phyloP scores from a whole-genome alignment of 2,797 vertebrate genomes.

The Lacerta bilineata region DNA sequence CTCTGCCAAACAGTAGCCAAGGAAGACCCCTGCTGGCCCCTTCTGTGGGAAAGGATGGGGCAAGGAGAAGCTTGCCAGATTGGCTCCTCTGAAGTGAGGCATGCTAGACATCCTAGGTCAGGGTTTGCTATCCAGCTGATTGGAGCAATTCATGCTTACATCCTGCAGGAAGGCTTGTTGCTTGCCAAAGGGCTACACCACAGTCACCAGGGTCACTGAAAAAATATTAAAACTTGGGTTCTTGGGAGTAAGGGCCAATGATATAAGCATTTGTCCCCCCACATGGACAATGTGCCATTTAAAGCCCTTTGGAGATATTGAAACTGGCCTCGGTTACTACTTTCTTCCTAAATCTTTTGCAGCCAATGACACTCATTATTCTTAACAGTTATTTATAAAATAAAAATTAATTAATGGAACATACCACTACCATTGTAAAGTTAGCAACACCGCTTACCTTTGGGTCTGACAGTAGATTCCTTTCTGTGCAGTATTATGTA shows the following conservation, averaged over 20 bases:
- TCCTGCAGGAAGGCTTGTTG: neutral
- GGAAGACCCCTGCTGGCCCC: neutral
- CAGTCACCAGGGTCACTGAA: neutral
- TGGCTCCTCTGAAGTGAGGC: neutral
- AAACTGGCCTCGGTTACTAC: neutral
- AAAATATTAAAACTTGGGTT: no score
- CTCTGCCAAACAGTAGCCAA: neutral
- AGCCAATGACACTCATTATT: constrained; percentile 4
- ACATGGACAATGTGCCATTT: neutral
- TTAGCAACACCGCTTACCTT: neutral
- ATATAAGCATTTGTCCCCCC: neutral
- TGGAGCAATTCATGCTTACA: no score
- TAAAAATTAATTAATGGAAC: neutral
- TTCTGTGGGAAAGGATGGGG: neutral
- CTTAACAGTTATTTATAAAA: neutral
- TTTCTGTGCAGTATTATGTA: no score
- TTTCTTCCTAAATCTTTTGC: neutral
- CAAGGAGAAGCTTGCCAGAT: neutral
- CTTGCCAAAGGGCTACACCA: neutral
- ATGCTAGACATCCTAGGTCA: neutral
- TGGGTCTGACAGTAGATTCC: no score
- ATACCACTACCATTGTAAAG: neutral
- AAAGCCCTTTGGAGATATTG: neutral
- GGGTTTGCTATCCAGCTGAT: neutral
- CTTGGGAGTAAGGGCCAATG: neutral